phyloP scores from a whole-genome alignment of 2,888 invertebrate genomes.

The Drosophila yooni region DNA sequence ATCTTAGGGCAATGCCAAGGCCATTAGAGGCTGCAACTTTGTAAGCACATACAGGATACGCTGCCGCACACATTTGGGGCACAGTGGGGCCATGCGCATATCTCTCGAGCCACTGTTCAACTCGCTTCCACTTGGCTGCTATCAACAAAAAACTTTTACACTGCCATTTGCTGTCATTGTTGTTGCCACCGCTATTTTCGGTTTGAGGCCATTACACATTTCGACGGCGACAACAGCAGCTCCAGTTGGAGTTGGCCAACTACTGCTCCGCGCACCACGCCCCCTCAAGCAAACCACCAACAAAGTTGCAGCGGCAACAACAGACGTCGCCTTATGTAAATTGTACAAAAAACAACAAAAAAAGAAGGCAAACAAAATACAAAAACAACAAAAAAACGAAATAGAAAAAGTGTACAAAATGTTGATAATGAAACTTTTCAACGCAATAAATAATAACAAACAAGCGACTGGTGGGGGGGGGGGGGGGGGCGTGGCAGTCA shows the following conservation, averaged over 20 bases:
- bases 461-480: constrained; percentile 7
- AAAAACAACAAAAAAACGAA: constrained; percentile 10
- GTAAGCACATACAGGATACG: constrained; percentile 27
- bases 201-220: constrained; percentile 57
- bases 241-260: constrained; percentile 11
- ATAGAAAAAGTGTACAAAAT: constrained; percentile 21
- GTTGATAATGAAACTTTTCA: constrained; percentile 79
- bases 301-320: constrained; percentile 66
- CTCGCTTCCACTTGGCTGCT: constrained; percentile 58
- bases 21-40: constrained; percentile 43
- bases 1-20: constrained; percentile 43
- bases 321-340: constrained; percentile 73
- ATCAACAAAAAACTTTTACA: constrained; percentile 71
- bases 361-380: constrained; percentile 4
- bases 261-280: neutral
- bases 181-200: constrained; percentile 49
- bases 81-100: constrained; percentile 1
- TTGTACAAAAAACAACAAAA: constrained; percentile 36
- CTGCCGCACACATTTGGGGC: neutral
- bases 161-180: constrained; percentile 76
- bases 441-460: constrained; percentile 74
- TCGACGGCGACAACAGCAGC: constrained; percentile 36
- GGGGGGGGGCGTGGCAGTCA: constrained; percentile 17
- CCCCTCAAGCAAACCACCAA: constrained; percentile 19
- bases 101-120: constrained; percentile 31